Percentiles rank a stretch among this genome's conserved stretches.
Evolutionary conservation across 2,888 invertebrate species (phyloP).

Genomic region (Mayetiola destructor): DNA sequence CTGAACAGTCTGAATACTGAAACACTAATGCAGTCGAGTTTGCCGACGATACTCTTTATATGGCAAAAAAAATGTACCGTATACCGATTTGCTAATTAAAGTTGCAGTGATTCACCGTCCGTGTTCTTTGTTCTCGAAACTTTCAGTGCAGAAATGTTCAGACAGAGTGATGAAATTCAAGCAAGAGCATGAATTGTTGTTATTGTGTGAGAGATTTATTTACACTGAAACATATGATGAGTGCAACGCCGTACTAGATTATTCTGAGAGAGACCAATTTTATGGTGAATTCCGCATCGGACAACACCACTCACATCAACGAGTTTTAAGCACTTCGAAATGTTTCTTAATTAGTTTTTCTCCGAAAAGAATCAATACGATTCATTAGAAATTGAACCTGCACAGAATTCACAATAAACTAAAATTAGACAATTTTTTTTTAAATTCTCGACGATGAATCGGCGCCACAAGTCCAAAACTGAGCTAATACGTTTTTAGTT

Average conservation of each 20-base stretch:
- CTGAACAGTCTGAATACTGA: not conserved
- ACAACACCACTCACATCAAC: no score
- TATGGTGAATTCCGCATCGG: not conserved
- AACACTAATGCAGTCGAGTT: not conserved
- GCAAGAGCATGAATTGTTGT: constrained; percentile 1
- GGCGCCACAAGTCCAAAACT: no score
- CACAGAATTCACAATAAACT: no score
- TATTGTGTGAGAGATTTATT: not conserved
- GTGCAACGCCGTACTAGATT: not conserved
- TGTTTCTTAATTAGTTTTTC: no score
- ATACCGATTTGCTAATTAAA: not conserved
- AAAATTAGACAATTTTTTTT: no score
- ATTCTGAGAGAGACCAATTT: not conserved
- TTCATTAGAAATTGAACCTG: no score
- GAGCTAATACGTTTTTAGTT: no score
- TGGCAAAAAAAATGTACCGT: not conserved
- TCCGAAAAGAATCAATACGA: no score
- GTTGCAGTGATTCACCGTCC: not conserved
- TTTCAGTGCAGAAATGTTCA: no score
- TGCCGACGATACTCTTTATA: no score
- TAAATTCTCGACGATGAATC: no score
- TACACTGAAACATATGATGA: constrained; percentile 3
- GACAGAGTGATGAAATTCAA: constrained; percentile 4
- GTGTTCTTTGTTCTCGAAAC: not conserved
- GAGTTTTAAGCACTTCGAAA: no score